Evolutionary conservation across 2,888 invertebrate genomes (phyloP), one percentile per base, ranked within the genome.

Genomic region (Brachylomia viminalis): DNA sequence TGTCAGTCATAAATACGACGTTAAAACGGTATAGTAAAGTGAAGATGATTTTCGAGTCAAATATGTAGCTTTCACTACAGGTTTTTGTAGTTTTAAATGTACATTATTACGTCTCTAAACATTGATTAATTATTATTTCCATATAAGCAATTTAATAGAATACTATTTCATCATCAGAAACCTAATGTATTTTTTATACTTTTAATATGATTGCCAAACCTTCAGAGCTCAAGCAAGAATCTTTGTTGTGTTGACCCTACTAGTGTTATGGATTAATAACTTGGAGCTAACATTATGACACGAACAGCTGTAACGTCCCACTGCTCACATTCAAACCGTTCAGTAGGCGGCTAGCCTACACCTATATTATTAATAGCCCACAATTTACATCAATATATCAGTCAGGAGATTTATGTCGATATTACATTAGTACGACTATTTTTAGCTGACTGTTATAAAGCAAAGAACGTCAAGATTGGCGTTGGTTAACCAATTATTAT

Each of bases 301-400:
- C 33, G 33, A 58, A 61, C 71, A 66, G 71, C 83, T 68, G 72
- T 79, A 72, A 59, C 52, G 8, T 75, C 75, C 68, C 75, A 79
- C 75, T 70, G 62, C 23, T 62, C 30, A 61, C 56, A 67, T 75
- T 75, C 45, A 61, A 72, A 47, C 45, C n/a, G n/a, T 49, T 58
- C 56, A 70, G 80, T 80, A 75, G 74, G 77, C 62, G 83, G 79
- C 13, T 64, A 68, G 27, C 83, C 76, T 69, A 75, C 77, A 68
- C 64, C 62, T 64, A 49, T 75, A 69, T 80, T 75, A 77, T 67
- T 77, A 54, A 56, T 54, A 65, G 47, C 59, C 58, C n/a, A 81
- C 54, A 66, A 58, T 73, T 59, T 68, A 52, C 71, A 65, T 42
- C 71, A 52, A 71, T 75, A 75, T 33, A 75, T 84, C 70, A 64